Percentiles rank a stretch among this genome's conserved stretches.
Evolutionary conservation across 2,797 vertebrate genomes (phyloP).

Genomic region (Tenualosa ilisha): DNA sequence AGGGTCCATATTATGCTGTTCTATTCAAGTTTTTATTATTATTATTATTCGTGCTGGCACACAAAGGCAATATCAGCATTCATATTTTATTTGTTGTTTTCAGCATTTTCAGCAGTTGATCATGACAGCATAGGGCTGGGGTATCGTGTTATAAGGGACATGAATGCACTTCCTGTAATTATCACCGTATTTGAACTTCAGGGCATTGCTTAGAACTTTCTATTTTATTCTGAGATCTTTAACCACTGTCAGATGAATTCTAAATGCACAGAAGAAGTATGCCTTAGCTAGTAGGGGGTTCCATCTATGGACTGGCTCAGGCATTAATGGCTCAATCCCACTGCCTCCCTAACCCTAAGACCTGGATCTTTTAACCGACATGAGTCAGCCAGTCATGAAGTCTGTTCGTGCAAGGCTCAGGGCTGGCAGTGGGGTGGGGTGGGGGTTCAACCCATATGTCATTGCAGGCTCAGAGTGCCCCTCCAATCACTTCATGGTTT

Average conservation of each 20-base stretch:
- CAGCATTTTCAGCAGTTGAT: background rate
- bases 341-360: too few species aligned
- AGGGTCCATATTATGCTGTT: background rate
- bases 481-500: background rate
- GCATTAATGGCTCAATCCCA: background rate
- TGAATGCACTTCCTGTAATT: background rate
- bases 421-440: too few species aligned
- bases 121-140: background rate
- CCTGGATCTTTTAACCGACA: too few species aligned
- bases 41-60: constrained; percentile 15
- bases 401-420: too few species aligned
- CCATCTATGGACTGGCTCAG: background rate
- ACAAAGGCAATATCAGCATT: constrained; percentile 13
- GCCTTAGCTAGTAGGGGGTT: background rate
- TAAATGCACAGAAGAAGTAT: background rate
- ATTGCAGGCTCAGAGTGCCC: background rate
- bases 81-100: background rate
- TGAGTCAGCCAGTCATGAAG: too few species aligned
- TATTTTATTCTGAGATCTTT: background rate
- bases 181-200: background rate
- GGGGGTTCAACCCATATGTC: background rate
- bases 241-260: background rate
- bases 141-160: background rate
- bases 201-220: background rate
- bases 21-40: background rate